These are phyloP conservation scores for Thysanoteuthis rhombus DNA, from an alignment of 2,888 invertebrate genomes.

Conservation along the genomic window DNA sequence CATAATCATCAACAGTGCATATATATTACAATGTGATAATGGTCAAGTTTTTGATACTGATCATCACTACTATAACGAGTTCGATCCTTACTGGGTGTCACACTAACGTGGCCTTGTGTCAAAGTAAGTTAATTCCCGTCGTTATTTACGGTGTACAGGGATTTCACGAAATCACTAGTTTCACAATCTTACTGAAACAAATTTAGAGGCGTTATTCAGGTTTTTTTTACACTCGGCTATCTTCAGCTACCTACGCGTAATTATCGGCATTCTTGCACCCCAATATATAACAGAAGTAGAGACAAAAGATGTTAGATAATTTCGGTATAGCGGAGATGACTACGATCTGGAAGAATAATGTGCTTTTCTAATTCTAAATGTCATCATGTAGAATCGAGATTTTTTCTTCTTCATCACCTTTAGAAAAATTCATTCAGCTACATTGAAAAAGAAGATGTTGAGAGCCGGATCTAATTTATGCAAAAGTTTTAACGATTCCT, in stretches of 20 bases:
- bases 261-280: background rate
- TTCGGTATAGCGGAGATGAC: background rate
- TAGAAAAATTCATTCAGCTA: background rate
- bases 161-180: too few relatives aligned
- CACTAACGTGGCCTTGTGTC: too few relatives aligned
- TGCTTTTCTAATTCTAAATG: background rate
- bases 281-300: background rate
- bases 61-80: too few relatives aligned
- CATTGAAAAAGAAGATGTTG: background rate
- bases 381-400: background rate
- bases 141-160: too few relatives aligned
- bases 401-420: background rate
- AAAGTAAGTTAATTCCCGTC: too few relatives aligned
- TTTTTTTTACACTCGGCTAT: background rate
- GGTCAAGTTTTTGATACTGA: too few relatives aligned
- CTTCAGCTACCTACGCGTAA: background rate
- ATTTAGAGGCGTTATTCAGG: background rate
- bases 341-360: background rate
- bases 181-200: too few relatives aligned
- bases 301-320: background rate
- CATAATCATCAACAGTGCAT: too few relatives aligned
- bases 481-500: background rate
- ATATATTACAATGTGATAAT: too few relatives aligned
- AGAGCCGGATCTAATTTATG: background rate
- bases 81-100: too few relatives aligned